phyloP scores from a whole-genome alignment of 2,113 vertebrate species.

The Hystrix cristata region DNA sequence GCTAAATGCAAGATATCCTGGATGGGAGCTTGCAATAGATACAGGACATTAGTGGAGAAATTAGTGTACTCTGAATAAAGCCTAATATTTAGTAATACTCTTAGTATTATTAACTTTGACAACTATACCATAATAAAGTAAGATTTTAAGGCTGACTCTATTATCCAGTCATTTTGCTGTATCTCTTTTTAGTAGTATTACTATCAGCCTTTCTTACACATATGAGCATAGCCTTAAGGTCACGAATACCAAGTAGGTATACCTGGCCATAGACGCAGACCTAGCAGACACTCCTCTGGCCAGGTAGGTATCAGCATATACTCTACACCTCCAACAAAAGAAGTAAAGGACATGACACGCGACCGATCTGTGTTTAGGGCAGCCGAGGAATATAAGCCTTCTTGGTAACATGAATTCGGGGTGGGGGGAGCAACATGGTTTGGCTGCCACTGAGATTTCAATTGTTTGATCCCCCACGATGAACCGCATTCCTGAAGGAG shows the following conservation, averaged over 20 bases:
- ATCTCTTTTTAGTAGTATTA: constrained; percentile 2
- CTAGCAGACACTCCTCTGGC: neutral
- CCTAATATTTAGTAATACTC: neutral
- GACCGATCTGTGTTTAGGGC: neutral
- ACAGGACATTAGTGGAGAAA: neutral
- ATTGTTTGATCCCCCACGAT: neutral
- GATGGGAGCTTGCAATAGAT: neutral
- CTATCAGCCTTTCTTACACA: neutral
- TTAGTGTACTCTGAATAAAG: neutral
- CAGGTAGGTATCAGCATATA: neutral
- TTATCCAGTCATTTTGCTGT: neutral
- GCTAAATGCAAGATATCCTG: neutral
- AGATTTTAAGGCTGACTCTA: neutral
- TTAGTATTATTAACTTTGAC: neutral
- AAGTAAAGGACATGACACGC: neutral
- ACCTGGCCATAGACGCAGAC: neutral
- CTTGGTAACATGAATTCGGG: neutral
- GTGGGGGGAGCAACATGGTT: constrained; percentile 24
- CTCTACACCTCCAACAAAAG: neutral
- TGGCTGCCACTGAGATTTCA: constrained; percentile 33
- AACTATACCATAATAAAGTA: neutral
- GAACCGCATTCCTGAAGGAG: constrained; percentile 1
- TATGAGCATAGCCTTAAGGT: neutral
- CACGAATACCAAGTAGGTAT: neutral
- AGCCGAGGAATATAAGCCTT: neutral